Evolutionary conservation across 2,888 invertebrate species (phyloP).

Genomic region (Scaptomyza cyrtandrae): DNA sequence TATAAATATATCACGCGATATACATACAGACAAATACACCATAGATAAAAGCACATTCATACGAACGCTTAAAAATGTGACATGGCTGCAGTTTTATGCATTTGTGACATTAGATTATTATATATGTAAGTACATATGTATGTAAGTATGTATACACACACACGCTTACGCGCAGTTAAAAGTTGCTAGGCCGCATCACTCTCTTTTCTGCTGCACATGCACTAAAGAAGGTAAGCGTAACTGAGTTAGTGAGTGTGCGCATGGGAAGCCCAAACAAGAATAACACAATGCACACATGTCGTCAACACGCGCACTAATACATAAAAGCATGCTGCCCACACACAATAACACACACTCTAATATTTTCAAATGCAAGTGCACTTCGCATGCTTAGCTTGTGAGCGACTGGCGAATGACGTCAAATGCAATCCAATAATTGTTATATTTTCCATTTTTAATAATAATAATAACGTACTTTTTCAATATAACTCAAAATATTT

Average conservation of each 20-base stretch:
- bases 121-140: not conserved
- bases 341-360: constrained; percentile 20
- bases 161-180: constrained; percentile 17
- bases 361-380: constrained; percentile 62
- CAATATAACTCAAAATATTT: constrained; percentile 10
- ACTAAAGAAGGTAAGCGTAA: constrained; percentile 28
- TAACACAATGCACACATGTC: constrained; percentile 65
- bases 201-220: constrained; percentile 20
- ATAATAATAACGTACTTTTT: no score
- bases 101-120: constrained; percentile 68
- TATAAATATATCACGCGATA: no score
- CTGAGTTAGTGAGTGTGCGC: constrained; percentile 52
- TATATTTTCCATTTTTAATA: no score
- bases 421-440: constrained; percentile 2
- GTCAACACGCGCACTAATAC: constrained; percentile 72
- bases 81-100: constrained; percentile 75
- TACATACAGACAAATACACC: constrained; percentile 1
- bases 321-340: constrained; percentile 47
- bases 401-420: constrained; percentile 61
- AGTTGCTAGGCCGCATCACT: constrained; percentile 49
- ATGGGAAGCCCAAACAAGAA: constrained; percentile 67
- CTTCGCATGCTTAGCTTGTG: constrained; percentile 41
- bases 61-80: constrained; percentile 25
- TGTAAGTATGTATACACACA: constrained; percentile 21
- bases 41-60: constrained; percentile 48